A percentile compares a stretch with the other conserved stretches of the same genome.
Evolutionary conservation across 2,888 invertebrate genomes (phyloP).

Genomic region (Agonum fuliginosum): DNA sequence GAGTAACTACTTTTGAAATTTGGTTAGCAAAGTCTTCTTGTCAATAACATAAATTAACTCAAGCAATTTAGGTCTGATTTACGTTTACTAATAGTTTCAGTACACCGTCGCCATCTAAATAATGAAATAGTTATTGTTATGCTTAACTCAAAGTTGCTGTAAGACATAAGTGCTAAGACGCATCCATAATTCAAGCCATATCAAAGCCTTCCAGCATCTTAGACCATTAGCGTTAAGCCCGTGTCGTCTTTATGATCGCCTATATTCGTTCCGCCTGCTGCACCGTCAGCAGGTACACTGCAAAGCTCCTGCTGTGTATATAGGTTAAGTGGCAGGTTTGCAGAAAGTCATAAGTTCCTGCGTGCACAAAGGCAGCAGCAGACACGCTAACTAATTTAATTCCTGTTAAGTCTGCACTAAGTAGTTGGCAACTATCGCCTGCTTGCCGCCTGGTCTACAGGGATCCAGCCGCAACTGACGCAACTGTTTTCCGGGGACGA

Average conservation of each 20-base stretch:
- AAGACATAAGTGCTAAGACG: too few relatives aligned
- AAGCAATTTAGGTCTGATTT: too few relatives aligned
- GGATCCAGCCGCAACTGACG: slow-evolving; percentile 49
- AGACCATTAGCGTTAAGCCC: not conserved
- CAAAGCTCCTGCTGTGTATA: slow-evolving; percentile 33
- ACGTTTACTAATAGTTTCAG: too few relatives aligned
- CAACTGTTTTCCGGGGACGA: slow-evolving; percentile 18
- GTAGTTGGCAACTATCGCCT: slow-evolving; percentile 54
- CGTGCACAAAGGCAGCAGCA: slow-evolving; percentile 36
- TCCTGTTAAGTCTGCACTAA: slow-evolving; percentile 60
- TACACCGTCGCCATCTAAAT: not conserved
- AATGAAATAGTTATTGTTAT: too few relatives aligned
- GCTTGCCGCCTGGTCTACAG: slow-evolving; percentile 29
- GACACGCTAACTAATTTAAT: slow-evolving; percentile 56
- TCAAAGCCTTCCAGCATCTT: not conserved
- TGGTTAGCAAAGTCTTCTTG: too few relatives aligned
- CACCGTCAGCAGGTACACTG: slow-evolving; percentile 2
- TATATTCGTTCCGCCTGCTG: not conserved
- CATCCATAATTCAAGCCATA: not conserved
- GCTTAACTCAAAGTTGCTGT: too few relatives aligned
- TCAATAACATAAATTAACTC: too few relatives aligned
- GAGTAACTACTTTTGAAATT: too few relatives aligned
- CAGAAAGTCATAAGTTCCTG: slow-evolving; percentile 35
- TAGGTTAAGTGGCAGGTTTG: slow-evolving; percentile 56
- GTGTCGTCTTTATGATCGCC: not conserved